These are phyloP conservation scores for Pseudachorutes palmiensis DNA, from an alignment of 1,140 invertebrate genomes.

Conservation along the genomic window DNA sequence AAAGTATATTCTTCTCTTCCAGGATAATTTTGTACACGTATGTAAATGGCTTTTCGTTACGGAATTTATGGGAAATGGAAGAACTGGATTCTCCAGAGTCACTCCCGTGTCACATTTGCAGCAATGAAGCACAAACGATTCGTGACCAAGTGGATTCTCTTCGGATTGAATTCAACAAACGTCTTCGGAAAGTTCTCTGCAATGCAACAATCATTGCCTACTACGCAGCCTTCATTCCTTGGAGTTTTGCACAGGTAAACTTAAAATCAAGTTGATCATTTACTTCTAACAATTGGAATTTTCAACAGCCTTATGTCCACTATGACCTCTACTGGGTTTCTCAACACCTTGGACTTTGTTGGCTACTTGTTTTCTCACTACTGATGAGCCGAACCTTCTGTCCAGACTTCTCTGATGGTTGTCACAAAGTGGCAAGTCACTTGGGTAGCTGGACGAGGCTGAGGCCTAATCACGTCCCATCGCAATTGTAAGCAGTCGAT, in stretches of 20 bases:
- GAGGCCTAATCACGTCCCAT: conserved; percentile 53
- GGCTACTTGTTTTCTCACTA: conserved; percentile 31
- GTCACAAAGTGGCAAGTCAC: conserved; percentile 81
- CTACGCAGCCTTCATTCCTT: conserved; percentile 81
- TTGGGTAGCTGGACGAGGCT: conserved; percentile 75
- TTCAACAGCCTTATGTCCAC: conserved; percentile 61
- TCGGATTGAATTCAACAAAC: conserved; percentile 74
- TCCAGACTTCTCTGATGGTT: conserved; percentile 68
- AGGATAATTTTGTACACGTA: conserved; percentile 74
- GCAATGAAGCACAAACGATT: conserved; percentile 50
- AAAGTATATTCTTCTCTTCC: conserved; percentile 40
- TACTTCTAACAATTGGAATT: conserved; percentile 10
- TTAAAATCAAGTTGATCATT: conserved; percentile 17
- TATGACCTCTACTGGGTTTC: conserved; percentile 77
- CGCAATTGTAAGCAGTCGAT: conserved; percentile 41
- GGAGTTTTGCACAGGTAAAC: conserved; percentile 72
- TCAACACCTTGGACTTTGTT: conserved; percentile 57
- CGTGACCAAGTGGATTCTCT: conserved; percentile 76
- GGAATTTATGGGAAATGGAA: conserved; percentile 26
- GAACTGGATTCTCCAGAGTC: conserved; percentile 24
- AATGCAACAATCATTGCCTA: conserved; percentile 82
- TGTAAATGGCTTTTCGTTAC: conserved; percentile 60
- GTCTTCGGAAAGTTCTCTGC: conserved; percentile 82
- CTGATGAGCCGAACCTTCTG: conserved; percentile 33
- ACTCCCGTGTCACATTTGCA: conserved; percentile 45